Evolutionary conservation across 2,888 invertebrate genomes (phyloP).

Genomic region (Andrena praecox): DNA sequence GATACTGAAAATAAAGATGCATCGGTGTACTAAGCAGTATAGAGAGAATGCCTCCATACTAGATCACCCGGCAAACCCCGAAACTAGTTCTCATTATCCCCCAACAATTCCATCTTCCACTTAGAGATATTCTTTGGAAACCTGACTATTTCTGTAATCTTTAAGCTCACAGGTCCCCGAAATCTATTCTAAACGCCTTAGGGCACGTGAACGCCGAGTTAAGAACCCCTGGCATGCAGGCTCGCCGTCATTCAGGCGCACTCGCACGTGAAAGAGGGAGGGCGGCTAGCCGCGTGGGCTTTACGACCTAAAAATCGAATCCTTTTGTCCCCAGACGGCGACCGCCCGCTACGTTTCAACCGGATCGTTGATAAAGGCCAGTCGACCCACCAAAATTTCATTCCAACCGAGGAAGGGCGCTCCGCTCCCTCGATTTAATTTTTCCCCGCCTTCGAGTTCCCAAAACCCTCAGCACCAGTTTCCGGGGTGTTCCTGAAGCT

Average conservation of each 20-base stretch:
- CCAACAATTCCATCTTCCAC: too few species aligned
- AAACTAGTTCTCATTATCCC: too few species aligned
- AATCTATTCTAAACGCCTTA: too few species aligned
- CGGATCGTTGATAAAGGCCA: neutral
- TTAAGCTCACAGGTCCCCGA: too few species aligned
- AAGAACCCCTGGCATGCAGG: too few species aligned
- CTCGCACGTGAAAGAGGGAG: constrained; percentile 33
- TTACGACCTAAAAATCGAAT: constrained; percentile 57
- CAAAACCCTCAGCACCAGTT: neutral
- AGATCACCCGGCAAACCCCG: too few species aligned
- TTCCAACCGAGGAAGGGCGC: neutral
- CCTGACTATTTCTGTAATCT: too few species aligned
- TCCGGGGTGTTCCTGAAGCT: neutral
- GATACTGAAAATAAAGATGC: too few species aligned
- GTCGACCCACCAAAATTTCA: neutral
- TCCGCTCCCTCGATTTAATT: neutral
- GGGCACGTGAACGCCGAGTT: too few species aligned
- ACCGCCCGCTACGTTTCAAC: neutral
- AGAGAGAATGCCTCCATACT: too few species aligned
- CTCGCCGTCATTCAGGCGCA: constrained; percentile 27
- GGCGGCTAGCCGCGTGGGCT: constrained; percentile 34
- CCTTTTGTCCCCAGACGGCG: neutral
- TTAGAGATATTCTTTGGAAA: too few species aligned
- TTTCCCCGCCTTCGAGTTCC: neutral
- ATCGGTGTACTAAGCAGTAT: too few species aligned